These are phyloP conservation scores for Phania funesta DNA, from an alignment of 2,888 invertebrate genomes.

Conservation along the genomic window DNA sequence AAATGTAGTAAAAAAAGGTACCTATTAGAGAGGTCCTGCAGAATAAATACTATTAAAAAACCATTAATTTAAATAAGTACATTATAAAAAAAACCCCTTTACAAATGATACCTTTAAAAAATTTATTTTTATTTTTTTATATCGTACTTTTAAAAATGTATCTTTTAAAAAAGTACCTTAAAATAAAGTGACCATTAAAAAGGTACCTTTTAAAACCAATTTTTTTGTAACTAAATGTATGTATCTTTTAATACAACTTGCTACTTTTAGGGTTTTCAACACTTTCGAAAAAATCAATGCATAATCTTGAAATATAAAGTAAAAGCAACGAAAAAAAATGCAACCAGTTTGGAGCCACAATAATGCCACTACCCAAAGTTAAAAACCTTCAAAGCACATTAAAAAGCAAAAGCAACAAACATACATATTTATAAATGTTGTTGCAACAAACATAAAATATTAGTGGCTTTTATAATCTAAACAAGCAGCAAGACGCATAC, in stretches of 20 bases:
- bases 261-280: no score
- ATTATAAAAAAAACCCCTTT: no score
- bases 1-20: no score
- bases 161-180: no score
- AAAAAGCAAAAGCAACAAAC: not conserved
- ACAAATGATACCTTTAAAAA: no score
- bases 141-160: not conserved
- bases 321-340: not conserved
- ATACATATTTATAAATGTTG: not conserved
- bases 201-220: no score
- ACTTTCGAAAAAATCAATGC: no score
- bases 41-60: no score
- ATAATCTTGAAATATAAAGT: no score
- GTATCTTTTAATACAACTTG: not conserved
- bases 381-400: constrained; percentile 42
- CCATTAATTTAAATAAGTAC: no score
- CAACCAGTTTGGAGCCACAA: constrained; percentile 35
- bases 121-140: not conserved
- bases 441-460: constrained; percentile 6
- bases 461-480: constrained; percentile 33
- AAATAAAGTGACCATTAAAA: no score
- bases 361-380: constrained; percentile 46
- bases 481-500: constrained; percentile 22
- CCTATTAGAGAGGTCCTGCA: no score
- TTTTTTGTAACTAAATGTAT: not conserved